phyloP scores from a whole-genome alignment of 2,888 invertebrate genomes.

The Sycophila texana region DNA sequence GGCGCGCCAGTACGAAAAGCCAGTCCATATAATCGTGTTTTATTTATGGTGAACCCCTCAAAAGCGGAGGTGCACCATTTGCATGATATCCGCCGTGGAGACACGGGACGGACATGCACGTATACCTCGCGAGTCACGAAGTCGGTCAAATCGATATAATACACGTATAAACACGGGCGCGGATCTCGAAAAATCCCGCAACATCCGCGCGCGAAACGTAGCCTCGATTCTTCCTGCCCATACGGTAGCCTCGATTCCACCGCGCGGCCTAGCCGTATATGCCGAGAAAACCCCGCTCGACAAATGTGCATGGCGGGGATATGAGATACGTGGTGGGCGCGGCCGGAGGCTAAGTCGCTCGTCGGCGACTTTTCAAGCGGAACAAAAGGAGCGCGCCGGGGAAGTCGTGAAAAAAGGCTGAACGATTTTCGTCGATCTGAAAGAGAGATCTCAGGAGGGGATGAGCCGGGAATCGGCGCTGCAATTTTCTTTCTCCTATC shows the following conservation, averaged over 20 bases:
- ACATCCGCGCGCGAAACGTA: slow-evolving; percentile 18
- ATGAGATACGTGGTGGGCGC: neutral
- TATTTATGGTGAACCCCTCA: slow-evolving; percentile 49
- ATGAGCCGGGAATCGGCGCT: neutral
- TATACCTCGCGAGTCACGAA: slow-evolving; percentile 36
- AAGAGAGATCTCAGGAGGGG: neutral
- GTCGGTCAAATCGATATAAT: slow-evolving; percentile 51
- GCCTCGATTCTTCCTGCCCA: slow-evolving; percentile 37
- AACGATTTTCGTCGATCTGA: neutral
- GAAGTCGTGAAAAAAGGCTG: slow-evolving; percentile 1
- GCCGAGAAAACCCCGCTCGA: neutral
- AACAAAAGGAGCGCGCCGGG: slow-evolving; percentile 23
- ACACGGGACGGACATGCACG: slow-evolving; percentile 12
- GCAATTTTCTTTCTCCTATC: neutral
- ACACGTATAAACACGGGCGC: neutral
- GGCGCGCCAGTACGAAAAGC: neutral
- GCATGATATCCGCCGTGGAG: slow-evolving; percentile 44
- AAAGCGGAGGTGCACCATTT: slow-evolving; percentile 43
- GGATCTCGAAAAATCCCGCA: slow-evolving; percentile 29
- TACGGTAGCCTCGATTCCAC: slow-evolving; percentile 24
- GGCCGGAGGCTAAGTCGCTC: neutral
- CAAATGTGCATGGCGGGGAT: slow-evolving; percentile 5
- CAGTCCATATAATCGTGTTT: slow-evolving; percentile 40
- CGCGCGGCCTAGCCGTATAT: too few species aligned
- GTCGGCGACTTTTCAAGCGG: neutral